Evolutionary conservation across 2,888 invertebrate genomes (phyloP).

Genomic region (Calameuta filiformis): DNA sequence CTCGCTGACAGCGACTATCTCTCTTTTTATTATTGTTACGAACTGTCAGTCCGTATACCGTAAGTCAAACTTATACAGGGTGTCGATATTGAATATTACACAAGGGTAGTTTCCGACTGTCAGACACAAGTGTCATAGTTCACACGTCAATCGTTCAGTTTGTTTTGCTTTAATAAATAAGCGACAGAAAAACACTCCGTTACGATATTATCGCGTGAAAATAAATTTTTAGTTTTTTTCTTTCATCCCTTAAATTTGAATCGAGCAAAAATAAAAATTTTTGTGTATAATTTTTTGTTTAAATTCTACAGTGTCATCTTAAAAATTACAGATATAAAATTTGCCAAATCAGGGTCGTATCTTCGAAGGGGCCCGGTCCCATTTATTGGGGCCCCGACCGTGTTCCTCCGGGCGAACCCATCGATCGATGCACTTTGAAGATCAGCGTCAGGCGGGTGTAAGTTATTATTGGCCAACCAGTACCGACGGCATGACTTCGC

Average conservation of each 20-base stretch:
- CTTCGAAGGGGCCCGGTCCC: background rate
- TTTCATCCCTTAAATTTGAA: too few relatives aligned
- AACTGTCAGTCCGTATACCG: background rate
- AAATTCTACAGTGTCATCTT: background rate
- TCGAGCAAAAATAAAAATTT: background rate
- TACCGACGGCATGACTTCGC: constrained; percentile 25
- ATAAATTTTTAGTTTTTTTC: background rate
- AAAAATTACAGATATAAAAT: background rate
- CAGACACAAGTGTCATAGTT: constrained; percentile 53
- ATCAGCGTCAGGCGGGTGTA: constrained; percentile 28
- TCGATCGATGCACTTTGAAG: constrained; percentile 27
- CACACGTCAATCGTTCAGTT: constrained; percentile 56
- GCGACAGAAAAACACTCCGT: background rate
- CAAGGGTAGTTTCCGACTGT: constrained; percentile 28
- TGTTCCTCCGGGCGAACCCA: constrained; percentile 6
- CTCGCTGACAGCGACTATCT: background rate
- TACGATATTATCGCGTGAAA: background rate
- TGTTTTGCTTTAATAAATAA: background rate
- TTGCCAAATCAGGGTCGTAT: background rate
- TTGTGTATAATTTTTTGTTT: background rate
- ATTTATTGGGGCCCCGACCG: background rate
- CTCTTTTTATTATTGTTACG: background rate
- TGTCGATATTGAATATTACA: background rate
- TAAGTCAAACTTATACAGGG: background rate
- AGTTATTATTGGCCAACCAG: constrained; percentile 19